Conservation (phyloP, 1,140 invertebrate species). For the Atopsyche davidsoni region DNA sequence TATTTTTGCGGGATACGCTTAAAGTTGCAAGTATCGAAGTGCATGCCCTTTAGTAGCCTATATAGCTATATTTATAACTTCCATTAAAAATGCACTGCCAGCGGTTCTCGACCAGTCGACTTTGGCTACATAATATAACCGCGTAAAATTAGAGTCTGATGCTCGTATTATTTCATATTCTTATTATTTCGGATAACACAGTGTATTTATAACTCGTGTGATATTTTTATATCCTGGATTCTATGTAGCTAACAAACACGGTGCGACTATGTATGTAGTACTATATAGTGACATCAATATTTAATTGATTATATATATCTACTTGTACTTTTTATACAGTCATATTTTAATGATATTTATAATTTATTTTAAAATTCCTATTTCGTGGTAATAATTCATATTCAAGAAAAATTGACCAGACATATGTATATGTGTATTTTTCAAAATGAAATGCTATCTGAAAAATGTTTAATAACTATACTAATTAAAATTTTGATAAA, state of each 20-base stretch:
- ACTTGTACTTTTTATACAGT: too few species aligned
- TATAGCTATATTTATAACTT: slow-evolving; percentile 21
- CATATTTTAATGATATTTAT: too few species aligned
- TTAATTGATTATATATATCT: slow-evolving; percentile 20
- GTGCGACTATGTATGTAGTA: slow-evolving; percentile 5
- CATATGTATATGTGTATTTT: too few species aligned
- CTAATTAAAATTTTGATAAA: too few species aligned
- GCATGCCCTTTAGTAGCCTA: slow-evolving; percentile 13
- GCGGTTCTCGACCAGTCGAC: slow-evolving; percentile 9
- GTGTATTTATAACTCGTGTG: slow-evolving; percentile 21
- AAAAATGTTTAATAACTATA: too few species aligned
- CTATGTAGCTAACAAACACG: slow-evolving; percentile 7
- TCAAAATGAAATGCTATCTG: too few species aligned
- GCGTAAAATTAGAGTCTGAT: slow-evolving; percentile 23
- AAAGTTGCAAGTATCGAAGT: background rate
- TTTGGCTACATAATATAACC: slow-evolving; percentile 6
- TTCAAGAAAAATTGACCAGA: too few species aligned
- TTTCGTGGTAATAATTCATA: too few species aligned
- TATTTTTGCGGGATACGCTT: slow-evolving; percentile 8
- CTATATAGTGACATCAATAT: slow-evolving; percentile 20
- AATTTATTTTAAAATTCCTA: too few species aligned
- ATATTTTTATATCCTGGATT: slow-evolving; percentile 16
- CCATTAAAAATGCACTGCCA: slow-evolving; percentile 19
- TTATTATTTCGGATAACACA: slow-evolving; percentile 19
- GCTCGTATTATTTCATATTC: slow-evolving; percentile 22